These are phyloP conservation scores for Anagyrus pseudococci DNA, from an alignment of 2,888 invertebrate genomes.

Conservation along the genomic window DNA sequence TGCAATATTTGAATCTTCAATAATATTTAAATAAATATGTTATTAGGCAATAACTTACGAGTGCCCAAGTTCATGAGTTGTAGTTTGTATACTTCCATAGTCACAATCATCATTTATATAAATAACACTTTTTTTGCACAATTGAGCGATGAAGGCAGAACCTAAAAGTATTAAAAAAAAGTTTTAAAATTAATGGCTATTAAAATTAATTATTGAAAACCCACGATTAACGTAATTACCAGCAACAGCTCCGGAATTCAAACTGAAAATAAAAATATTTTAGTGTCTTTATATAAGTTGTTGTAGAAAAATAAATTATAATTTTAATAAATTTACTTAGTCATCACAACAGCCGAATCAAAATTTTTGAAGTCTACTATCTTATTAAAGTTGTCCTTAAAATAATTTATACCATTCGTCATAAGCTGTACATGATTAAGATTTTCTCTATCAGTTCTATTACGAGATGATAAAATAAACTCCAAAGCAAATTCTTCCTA, in stretches of 20 bases:
- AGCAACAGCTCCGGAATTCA: no score
- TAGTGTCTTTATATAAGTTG: background rate
- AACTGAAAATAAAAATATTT: no score
- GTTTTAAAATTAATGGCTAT: no score
- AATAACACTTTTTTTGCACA: constrained; percentile 11
- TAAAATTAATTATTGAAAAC: no score
- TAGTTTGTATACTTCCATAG: constrained; percentile 16
- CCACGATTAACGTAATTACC: no score
- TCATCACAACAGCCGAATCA: constrained; percentile 18
- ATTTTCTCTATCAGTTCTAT: background rate
- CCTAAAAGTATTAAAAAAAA: constrained; percentile 7
- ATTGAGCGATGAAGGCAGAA: background rate
- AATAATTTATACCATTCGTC: background rate
- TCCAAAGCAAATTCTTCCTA: constrained; percentile 16
- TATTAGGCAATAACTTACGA: constrained; percentile 30
- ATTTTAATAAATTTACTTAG: constrained; percentile 5
- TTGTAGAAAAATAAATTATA: background rate
- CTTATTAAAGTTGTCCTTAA: background rate
- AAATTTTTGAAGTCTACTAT: constrained; percentile 7
- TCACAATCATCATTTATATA: constrained; percentile 21
- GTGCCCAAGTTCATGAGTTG: constrained; percentile 32
- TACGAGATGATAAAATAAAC: constrained; percentile 12
- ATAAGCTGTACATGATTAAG: background rate
- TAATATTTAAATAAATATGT: no score
- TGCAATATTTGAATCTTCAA: no score